These are phyloP conservation scores for Micromesistius poutassou DNA, from an alignment of 2,797 vertebrate genomes.

Conservation along the genomic window DNA sequence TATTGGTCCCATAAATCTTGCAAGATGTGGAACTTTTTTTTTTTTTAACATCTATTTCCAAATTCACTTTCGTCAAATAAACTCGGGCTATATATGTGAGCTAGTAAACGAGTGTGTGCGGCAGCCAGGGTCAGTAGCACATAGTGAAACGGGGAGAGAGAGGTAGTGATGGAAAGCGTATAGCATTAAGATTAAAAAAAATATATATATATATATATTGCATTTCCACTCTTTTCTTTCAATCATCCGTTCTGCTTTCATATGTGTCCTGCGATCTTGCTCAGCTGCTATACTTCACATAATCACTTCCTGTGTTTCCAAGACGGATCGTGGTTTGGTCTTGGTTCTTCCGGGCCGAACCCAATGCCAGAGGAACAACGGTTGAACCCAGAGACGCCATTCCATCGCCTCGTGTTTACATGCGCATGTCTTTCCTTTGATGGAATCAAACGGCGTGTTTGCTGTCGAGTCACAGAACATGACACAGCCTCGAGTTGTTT, in stretches of 20 bases:
- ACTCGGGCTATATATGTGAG: neutral
- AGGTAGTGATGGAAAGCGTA: neutral
- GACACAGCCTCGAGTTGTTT: too few relatives aligned
- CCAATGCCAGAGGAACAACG: neutral
- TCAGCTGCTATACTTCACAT: too few relatives aligned
- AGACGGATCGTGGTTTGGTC: neutral
- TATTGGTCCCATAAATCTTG: conserved; percentile 62
- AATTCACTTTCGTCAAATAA: conserved; percentile 36
- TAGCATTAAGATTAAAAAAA: neutral
- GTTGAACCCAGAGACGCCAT: neutral
- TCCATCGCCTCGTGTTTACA: too few relatives aligned
- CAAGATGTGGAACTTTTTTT: conserved; percentile 30
- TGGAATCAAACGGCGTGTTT: too few relatives aligned
- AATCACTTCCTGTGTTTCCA: neutral
- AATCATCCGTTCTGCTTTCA: neutral
- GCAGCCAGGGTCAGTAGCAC: neutral
- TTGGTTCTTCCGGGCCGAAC: neutral
- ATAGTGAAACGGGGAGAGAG: too few relatives aligned
- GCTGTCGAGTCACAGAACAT: too few relatives aligned
- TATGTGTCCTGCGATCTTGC: neutral
- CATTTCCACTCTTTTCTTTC: neutral
- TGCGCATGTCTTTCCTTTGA: too few relatives aligned
- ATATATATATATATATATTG: neutral
- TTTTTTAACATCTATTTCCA: conserved; percentile 49
- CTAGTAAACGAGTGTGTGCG: conserved; percentile 35